Evolutionary conservation across 2,888 invertebrate genomes (phyloP), one percentile per base, ranked within the genome.

Genomic region (Zele albiditarsus): DNA sequence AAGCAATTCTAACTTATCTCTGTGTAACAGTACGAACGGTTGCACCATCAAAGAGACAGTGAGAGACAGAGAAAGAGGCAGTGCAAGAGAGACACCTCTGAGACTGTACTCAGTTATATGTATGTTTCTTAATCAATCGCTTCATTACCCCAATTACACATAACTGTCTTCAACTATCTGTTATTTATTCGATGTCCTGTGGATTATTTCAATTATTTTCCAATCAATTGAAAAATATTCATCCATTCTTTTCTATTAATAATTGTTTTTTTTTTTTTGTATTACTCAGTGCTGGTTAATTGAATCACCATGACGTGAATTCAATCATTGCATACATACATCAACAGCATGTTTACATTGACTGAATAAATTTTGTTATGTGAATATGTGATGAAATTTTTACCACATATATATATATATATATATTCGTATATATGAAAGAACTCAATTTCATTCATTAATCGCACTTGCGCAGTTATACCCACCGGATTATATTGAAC

Each of bases 1-100:
- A 49, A 53, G 49, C 53, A 49, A 68, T 68, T 53, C 53, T 68
- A 68, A 68, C 53, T 68, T 16, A 68, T 68, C 46, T 5, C 28
- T 62, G 62, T 28, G 62, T 46, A 46, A 46, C 46, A 46, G 46
- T 46, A n/a, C 16, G 2, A 46, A 16, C n/a, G 1, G 46, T 46
- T 46, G n/a, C 46, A 4, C 46, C 46, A 46, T 46, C n/a, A 46
- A 3, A 12, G 46, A n/a, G 5, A n/a, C 8, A 46, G n/a, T n/a
- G 46, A 46, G 46, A n/a, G 46, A 46, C 10, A 10, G 12, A 1
- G 38, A 38, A 12, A 2, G 46, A 46, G 46, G 16, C 3, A 16
- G 46, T n/a, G n/a, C n/a, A n/a, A n/a, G 46, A 4, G n/a, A n/a
- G n/a, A 46, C 46, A 46, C 5, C 38, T 8, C 16, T 46, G 16